Percentiles rank a stretch among this genome's conserved stretches.
Conservation (phyloP, 2,797 vertebrate genomes). For the Amazona ochrocephala region DNA sequence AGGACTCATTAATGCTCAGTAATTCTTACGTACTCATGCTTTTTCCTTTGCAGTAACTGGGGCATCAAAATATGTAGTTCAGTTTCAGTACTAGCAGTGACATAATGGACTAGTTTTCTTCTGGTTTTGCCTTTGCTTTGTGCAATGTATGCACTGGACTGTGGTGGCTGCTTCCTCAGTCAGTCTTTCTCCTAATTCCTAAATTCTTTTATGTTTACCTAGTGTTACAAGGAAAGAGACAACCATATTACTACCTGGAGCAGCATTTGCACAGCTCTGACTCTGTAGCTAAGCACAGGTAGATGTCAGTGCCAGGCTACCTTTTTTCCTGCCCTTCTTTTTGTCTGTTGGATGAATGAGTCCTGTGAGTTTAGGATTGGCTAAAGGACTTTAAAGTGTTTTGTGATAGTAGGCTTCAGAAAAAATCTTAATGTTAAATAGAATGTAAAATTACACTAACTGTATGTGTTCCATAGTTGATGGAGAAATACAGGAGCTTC, state of each 20-base stretch:
- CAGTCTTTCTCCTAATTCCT: neutral
- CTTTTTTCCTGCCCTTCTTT: neutral
- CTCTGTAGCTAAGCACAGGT: neutral
- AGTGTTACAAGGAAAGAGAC: neutral
- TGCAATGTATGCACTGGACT: neutral
- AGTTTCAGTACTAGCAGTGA: neutral
- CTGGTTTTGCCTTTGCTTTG: neutral
- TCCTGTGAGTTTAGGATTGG: neutral
- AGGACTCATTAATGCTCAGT: neutral
- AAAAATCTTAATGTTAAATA: neutral
- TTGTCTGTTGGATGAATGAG: neutral
- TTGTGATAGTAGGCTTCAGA: neutral
- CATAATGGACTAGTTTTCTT: neutral
- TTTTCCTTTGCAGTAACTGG: neutral
- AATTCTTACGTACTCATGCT: neutral
- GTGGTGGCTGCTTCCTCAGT: neutral
- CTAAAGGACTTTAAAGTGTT: neutral
- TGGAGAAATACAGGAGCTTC: neutral
- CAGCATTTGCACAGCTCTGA: neutral
- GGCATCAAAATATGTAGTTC: neutral
- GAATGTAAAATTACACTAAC: neutral
- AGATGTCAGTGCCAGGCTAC: neutral
- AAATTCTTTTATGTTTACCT: neutral
- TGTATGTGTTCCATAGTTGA: neutral
- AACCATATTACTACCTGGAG: neutral